phyloP scores from a whole-genome alignment of 2,113 vertebrate species.

The Seriola rivoliana region DNA sequence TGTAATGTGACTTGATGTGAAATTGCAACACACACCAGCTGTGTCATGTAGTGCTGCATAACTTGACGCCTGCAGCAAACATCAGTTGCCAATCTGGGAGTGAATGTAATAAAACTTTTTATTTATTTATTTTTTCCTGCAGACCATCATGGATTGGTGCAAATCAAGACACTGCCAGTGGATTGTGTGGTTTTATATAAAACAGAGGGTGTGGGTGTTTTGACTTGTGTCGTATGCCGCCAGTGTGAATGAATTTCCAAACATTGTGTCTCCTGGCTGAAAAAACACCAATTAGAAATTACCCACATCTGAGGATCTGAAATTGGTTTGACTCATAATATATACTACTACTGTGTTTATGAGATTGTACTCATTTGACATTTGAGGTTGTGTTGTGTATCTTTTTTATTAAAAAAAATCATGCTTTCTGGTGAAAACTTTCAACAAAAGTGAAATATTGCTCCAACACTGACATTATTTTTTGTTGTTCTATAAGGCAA shows the following conservation, averaged over 20 bases:
- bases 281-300: not conserved
- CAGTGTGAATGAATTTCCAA: not conserved
- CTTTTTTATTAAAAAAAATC: not conserved
- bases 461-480: constrained; percentile 12
- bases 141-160: not conserved
- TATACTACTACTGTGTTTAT: not conserved
- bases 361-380: not conserved
- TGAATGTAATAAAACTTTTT: not conserved
- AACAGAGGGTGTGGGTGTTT: not conserved
- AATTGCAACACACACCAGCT: constrained; percentile 17
- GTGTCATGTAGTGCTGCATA: not conserved
- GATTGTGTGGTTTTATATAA: not conserved
- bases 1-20: not conserved
- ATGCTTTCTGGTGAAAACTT: not conserved
- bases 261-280: not conserved
- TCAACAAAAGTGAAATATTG: constrained; percentile 9
- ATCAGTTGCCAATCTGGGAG: not conserved
- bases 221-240: not conserved
- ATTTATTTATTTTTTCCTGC: not conserved
- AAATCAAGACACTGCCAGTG: not conserved
- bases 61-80: not conserved
- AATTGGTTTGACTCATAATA: not conserved
- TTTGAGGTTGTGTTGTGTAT: constrained; percentile 20
- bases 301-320: not conserved
- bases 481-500: constrained; percentile 25